These are phyloP conservation scores for Labroides dimidiatus DNA, from an alignment of 2,797 vertebrate species.

Conservation along the genomic window DNA sequence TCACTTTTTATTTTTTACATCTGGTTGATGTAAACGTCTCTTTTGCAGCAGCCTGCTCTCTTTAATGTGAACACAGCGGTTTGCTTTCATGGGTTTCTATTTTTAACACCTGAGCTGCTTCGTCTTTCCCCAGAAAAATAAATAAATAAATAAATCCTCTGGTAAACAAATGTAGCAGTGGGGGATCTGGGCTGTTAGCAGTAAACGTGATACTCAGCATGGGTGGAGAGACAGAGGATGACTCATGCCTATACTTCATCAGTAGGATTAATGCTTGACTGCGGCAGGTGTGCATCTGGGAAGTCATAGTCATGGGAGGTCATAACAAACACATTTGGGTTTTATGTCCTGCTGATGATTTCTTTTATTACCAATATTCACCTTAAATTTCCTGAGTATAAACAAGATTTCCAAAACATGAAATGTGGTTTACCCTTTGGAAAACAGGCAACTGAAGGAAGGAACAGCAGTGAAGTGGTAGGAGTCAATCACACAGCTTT, in stretches of 20 bases:
- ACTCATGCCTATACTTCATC: not conserved
- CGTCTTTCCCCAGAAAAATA: not conserved
- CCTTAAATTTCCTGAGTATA: too few species aligned
- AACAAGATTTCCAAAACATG: too few species aligned
- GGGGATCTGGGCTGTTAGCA: slow-evolving; percentile 2
- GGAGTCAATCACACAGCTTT: too few species aligned
- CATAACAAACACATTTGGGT: too few species aligned
- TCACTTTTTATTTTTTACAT: slow-evolving; percentile 3
- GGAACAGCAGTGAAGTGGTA: too few species aligned
- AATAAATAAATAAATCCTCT: too few species aligned
- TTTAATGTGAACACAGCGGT: slow-evolving; percentile 18
- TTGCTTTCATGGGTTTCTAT: not conserved
- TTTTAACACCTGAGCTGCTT: not conserved
- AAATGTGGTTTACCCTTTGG: too few species aligned
- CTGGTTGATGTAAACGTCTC: slow-evolving; percentile 17
- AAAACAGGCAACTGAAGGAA: too few species aligned
- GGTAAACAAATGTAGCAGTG: not conserved
- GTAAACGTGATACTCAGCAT: slow-evolving; percentile 1
- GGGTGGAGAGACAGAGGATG: not conserved
- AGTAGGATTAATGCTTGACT: not conserved
- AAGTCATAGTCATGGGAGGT: too few species aligned
- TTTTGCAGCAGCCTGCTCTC: not conserved
- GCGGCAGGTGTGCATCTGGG: too few species aligned
- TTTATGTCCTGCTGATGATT: too few species aligned
- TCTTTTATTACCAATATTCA: too few species aligned